Evolutionary conservation across 2,113 vertebrate species (phyloP).

Genomic region (Campylomormyrus tamandua): DNA sequence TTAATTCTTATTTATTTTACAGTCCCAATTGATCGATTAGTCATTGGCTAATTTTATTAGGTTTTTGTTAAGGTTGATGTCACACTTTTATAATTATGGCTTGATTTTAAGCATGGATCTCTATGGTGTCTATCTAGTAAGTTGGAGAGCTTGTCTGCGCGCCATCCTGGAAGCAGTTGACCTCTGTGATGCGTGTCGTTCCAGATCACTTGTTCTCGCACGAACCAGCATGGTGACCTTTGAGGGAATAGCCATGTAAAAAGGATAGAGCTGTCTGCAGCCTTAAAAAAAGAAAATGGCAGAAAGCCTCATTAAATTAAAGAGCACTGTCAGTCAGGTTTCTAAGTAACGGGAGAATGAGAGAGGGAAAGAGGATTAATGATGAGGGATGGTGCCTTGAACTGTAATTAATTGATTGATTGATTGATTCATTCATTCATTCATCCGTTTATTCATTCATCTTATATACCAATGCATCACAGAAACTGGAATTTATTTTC

Average conservation of each 20-base stretch:
- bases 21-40: not conserved
- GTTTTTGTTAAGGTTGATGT: not conserved
- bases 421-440: not conserved
- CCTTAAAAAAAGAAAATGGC: not conserved
- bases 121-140: not conserved
- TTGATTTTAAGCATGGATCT: not conserved
- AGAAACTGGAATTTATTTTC: not conserved
- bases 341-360: not conserved
- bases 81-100: not conserved
- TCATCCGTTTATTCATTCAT: not conserved
- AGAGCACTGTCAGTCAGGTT: not conserved
- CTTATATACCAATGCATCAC: not conserved
- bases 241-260: not conserved
- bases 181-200: not conserved
- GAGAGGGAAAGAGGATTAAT: not conserved
- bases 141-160: not conserved
- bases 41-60: not conserved
- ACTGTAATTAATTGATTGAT: not conserved
- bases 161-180: not conserved
- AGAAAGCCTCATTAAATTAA: not conserved
- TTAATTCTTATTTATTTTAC: slow-evolving; percentile 6
- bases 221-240: not conserved
- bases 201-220: not conserved
- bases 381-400: not conserved
- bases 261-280: not conserved